A percentile compares a stretch with the other conserved stretches of the same genome.
Evolutionary conservation across 30 jellyfish, hydroid and myxozoan species (phyloP).

Genomic region (Pseudorhiza aurosa): DNA sequence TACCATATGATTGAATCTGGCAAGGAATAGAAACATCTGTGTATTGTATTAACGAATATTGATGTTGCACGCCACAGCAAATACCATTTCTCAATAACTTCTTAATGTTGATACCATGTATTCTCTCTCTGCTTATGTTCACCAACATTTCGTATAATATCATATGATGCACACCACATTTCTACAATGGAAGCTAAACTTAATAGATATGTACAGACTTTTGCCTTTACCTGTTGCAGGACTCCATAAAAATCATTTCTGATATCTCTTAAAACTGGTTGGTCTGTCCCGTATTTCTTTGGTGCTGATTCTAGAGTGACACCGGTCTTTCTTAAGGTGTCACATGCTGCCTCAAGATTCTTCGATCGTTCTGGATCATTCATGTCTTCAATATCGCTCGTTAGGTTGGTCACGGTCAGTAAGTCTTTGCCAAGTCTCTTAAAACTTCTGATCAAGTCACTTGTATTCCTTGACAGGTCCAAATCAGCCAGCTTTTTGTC

Average conservation of each 20-base stretch:
- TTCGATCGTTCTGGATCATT: slow-evolving; percentile 69
- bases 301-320: slow-evolving; percentile 69
- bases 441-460: slow-evolving; percentile 57
- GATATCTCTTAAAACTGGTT: slow-evolving; percentile 58
- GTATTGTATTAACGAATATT: no score
- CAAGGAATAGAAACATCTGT: no score
- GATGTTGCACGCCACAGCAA: no score
- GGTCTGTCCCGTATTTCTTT: slow-evolving; percentile 44
- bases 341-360: slow-evolving; percentile 71
- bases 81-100: no score
- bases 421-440: slow-evolving; percentile 71
- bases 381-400: slow-evolving; percentile 80
- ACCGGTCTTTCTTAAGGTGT: slow-evolving; percentile 67
- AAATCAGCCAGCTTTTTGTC: slow-evolving; percentile 58
- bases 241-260: slow-evolving; percentile 66
- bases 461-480: slow-evolving; percentile 57
- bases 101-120: no score
- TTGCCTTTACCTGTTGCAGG: slow-evolving; percentile 62
- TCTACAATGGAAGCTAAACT: no score
- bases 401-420: slow-evolving; percentile 64
- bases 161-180: no score
- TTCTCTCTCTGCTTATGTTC: no score
- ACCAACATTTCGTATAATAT: no score
- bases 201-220: no score
- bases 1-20: no score